Evolutionary conservation across 2,888 invertebrate species (phyloP), one percentile per base, ranked within the genome.

Genomic region (Saturnia pavonia): DNA sequence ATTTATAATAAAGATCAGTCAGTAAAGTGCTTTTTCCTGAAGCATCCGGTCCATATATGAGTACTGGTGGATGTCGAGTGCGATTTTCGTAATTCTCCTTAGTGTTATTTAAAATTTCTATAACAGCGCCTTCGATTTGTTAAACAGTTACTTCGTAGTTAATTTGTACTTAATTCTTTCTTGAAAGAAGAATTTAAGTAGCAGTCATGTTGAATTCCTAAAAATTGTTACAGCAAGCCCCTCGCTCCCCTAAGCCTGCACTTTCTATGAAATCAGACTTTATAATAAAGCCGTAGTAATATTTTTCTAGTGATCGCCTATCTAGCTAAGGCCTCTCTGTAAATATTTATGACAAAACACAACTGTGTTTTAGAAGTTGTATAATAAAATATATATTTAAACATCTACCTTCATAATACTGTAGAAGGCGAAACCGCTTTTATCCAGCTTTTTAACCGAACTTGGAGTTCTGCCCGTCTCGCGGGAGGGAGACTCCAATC

Each of bases 21-120:
- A 98, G 91, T 73, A 98, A 88, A 11, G 96, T 96, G 69, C 96
- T 97, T 88, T 98, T 98, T 67, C 98, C 98, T 40, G 96, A 96
- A 72, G 97, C 97, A 72, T 96, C 95, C 0, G 95, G 94, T 0
- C 97, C 97, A 76, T 95, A 95, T 77, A 97, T 95, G 79, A 97
- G 91, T 72, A 97, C 95, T 11, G 97, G 97, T 6, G 96, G 95
- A 87, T 97, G 97, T 72, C 96, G 92, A 45, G 95, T 92, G 78
- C 94, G 94, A 74, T 94, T 94, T 75, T 94, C 94, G 80, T 95
- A 95, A 86, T 95, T 95, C 77, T 95, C 94, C 85, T 94, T 94
- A 82, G 95, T 88, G 84, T 95, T 93, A 80, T 91, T 93, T 79
- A 92, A 84, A 84, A 95, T 92, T 85, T 85, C 89, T 76, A 88